Conservation (phyloP, 2,888 invertebrate species). For the Alviniconcha strummeri region DNA sequence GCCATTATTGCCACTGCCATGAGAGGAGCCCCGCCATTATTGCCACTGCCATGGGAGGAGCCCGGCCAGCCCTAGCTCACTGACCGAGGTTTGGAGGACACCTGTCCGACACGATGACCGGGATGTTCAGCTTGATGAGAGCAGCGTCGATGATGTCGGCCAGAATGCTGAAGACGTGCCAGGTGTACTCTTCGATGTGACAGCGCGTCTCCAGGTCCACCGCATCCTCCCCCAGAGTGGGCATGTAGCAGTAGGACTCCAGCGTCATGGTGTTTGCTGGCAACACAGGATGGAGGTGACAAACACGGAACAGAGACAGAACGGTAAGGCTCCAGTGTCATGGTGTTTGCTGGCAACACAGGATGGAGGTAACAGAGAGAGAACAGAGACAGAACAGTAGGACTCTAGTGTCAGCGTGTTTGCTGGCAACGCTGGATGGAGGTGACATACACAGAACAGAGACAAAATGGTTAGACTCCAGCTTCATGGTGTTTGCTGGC, state of each 20-base stretch:
- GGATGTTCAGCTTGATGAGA: slow-evolving; percentile 46
- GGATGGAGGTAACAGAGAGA: background rate
- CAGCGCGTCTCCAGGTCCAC: slow-evolving; percentile 38
- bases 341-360: slow-evolving; percentile 41
- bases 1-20: no score
- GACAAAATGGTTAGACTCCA: slow-evolving; percentile 53
- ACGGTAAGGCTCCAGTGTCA: slow-evolving; percentile 53
- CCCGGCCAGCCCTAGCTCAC: background rate
- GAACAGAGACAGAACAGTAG: slow-evolving; percentile 41
- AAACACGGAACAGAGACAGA: slow-evolving; percentile 6
- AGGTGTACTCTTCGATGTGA: slow-evolving; percentile 59
- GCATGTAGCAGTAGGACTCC: slow-evolving; percentile 58
- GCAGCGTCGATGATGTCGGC: slow-evolving; percentile 55
- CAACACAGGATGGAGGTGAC: background rate
- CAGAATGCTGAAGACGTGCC: slow-evolving; percentile 58
- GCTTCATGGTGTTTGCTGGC: slow-evolving; percentile 43
- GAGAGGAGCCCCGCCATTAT: no score
- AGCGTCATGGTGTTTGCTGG: slow-evolving; percentile 46
- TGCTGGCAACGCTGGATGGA: slow-evolving; percentile 38
- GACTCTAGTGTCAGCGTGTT: slow-evolving; percentile 49
- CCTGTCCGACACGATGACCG: slow-evolving; percentile 44
- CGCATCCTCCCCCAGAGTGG: slow-evolving; percentile 37
- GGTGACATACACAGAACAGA: background rate
- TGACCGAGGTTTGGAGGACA: slow-evolving; percentile 40
- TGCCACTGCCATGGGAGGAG: no score